Base-by-base conservation (phyloP, 1,140 invertebrate species). In the Euura lappo region DNA sequence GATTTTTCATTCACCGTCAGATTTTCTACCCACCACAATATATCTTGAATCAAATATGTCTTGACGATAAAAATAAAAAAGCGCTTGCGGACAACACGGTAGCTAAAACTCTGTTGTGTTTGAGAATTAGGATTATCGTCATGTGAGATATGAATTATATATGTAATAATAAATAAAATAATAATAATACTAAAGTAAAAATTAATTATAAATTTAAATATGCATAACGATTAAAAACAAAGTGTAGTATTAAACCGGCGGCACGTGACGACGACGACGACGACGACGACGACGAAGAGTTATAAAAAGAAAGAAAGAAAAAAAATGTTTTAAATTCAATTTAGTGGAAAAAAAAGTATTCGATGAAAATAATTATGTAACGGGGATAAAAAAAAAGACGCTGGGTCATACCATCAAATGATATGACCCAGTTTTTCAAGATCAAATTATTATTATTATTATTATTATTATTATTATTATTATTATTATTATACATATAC, bases 401-500 rank as follows among this genome's bases (percentile, higher is more conserved):
- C 10, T 51, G 47, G 28, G 47, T 60, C 51, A 60, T 60, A 60
- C 51, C 51, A 60, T 60, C 51, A 60, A 60, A 60, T 60, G 0
- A 60, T 60, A 60, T 60, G 51, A 6, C 51, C 51, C 51, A 13
- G 13, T 11, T 72, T 51, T 11, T 8, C 44, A 44, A 60, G 68
- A 69, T 72, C 64, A n/a, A 45, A 60, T 70, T 65, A 65, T 71
- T 71, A 64, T 71, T 28, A 28, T 28, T 28, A 28, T 28, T 28
- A 28, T 28, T 28, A 28, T 28, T 28, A 28, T 28, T 28, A 28
- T 28, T 28, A 28, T 28, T 28, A 28, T 42, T 47, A 70, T 43
- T 47, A 8, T 60, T 42, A 71, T 47, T 71, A 71, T 71, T 71
- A 71, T 45, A 66, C 71, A 65, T 65, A 71, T 65, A 46, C 8